Evolutionary conservation across 2,113 vertebrate genomes (phyloP), one percentile per base, ranked within the genome.

Genomic region (Rhipidura dahli): DNA sequence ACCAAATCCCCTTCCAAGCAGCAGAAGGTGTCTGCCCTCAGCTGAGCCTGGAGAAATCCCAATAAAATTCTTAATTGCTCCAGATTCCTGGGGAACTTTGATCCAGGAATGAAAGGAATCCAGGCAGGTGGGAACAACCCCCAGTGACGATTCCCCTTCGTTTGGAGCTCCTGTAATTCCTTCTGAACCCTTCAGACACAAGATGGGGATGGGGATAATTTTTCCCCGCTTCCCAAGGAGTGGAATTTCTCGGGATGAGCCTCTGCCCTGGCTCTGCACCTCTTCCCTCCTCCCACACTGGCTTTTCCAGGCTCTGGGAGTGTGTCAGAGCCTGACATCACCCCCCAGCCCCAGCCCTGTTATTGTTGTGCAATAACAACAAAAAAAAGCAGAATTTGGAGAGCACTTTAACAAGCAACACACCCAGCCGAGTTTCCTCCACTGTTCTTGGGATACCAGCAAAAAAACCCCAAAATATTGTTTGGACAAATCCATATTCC

Each of bases 401-500:
- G 79, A 94, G 77, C 87, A 31, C 75, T 70, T 93, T 87, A 69
- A 78, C 77, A 72, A 88, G 63, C 80, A 90, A 93, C 96, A 94
- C 95, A 60, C 96, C 95, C 93, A 47, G 89, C 81, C 70, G 59
- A 94, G 90, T 94, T 97, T 84, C 93, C 80, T 96, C 44, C 87
- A 90, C 97, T 97, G 95, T 97, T 97, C 90, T 97, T 94, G 92
- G 94, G 96, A 96, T 90, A n/a, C 26, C 5, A 28, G 28, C 87
- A 66, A 70, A 57, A 54, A 57, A 31, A n/a, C n/a, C n/a, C 37
- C 82, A 89, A 4, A 6, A 50, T 44, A 19, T 40, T 90, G 87
- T 96, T 94, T 93, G 94, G 93, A 80, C 68, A 91, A 44, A 49
- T 93, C 45, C 53, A 45, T 84, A 33, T 93, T 95, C 95, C 20